Conservation (phyloP, 2,113 vertebrate genomes). For the Trichomycterus rosablanca region DNA sequence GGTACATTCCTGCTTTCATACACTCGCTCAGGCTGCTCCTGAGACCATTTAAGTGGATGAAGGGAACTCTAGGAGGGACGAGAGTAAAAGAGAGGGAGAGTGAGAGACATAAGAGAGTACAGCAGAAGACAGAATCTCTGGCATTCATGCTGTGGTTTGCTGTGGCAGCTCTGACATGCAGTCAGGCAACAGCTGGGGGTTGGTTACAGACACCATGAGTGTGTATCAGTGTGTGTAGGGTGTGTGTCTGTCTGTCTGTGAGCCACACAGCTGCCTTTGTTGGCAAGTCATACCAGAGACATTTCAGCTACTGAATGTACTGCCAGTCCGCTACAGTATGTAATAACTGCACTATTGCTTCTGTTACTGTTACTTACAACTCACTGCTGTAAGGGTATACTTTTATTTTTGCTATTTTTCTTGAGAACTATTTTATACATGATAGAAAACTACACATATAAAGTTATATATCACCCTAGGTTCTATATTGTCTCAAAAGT, state of each 20-base stretch:
- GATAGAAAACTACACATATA: too few relatives aligned
- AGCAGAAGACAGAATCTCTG: conserved; percentile 38
- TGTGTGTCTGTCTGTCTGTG: conserved; percentile 33
- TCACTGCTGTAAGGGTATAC: too few relatives aligned
- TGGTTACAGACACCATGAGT: conserved; percentile 25
- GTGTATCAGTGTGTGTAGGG: conserved; percentile 13
- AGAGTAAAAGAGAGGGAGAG: conserved; percentile 1
- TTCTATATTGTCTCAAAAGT: too few relatives aligned
- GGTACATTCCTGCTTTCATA: neutral
- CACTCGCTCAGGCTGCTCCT: neutral
- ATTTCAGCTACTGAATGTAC: conserved; percentile 28
- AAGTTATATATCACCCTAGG: too few relatives aligned
- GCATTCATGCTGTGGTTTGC: conserved; percentile 34
- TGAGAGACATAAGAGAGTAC: conserved; percentile 4
- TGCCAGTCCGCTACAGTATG: conserved; percentile 10
- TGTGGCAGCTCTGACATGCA: conserved; percentile 40
- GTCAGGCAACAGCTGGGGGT: conserved; percentile 40
- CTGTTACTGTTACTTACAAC: conserved; percentile 10
- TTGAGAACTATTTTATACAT: neutral
- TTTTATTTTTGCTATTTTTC: neutral
- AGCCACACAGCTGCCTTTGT: conserved; percentile 41
- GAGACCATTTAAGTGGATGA: neutral
- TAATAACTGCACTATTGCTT: conserved; percentile 15
- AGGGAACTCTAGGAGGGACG: neutral
- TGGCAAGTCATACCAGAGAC: conserved; percentile 33